These are phyloP conservation scores for Exocentrus adspersus DNA, from an alignment of 2,888 invertebrate species.

Conservation along the genomic window DNA sequence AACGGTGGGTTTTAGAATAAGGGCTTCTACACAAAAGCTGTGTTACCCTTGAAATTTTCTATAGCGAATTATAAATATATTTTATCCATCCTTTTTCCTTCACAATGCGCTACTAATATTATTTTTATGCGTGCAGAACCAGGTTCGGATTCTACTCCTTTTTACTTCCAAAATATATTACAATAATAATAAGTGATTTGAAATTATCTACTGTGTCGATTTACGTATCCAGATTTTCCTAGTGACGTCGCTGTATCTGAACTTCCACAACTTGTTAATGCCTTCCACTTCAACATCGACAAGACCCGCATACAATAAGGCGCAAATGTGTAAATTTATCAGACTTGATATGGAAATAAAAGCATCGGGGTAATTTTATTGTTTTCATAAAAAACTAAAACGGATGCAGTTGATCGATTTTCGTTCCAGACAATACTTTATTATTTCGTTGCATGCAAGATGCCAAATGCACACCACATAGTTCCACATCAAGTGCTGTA, in stretches of 20 bases:
- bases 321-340: conserved; percentile 3
- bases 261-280: not conserved
- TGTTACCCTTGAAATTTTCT: not conserved
- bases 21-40: not conserved
- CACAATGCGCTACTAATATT: conserved; percentile 14
- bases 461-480: conserved; percentile 46
- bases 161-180: no score
- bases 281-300: not conserved
- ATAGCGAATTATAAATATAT: not conserved
- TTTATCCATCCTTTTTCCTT: not conserved
- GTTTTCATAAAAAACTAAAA: conserved; percentile 34
- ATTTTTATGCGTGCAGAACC: not conserved
- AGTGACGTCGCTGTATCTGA: no score
- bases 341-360: conserved; percentile 7
- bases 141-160: no score
- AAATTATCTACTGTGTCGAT: no score
- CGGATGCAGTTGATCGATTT: conserved; percentile 46
- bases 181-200: no score
- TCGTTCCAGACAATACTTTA: conserved; percentile 45
- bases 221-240: no score
- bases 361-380: conserved; percentile 15
- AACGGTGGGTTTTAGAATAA: not conserved
- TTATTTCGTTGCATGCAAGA: conserved; percentile 45
- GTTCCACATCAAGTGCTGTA: conserved; percentile 38
- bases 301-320: not conserved